Conservation (phyloP, 2,113 vertebrate species). For the Canis aureus region DNA sequence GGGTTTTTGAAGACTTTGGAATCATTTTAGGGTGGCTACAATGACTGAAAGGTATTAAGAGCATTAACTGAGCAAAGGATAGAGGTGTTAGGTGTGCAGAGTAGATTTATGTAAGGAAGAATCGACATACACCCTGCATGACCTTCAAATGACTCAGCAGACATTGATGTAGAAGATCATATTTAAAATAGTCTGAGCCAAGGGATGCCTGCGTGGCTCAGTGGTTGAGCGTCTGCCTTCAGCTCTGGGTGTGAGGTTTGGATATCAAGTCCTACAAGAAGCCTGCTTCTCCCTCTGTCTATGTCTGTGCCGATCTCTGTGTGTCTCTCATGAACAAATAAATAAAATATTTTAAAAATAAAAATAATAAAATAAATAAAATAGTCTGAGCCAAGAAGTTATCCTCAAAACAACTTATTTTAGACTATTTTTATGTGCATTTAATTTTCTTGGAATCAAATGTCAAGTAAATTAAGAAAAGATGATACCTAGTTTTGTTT, state of each 20-base stretch:
- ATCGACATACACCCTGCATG: neutral
- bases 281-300: too few species aligned
- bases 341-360: too few species aligned
- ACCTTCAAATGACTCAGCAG: neutral
- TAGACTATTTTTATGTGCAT: neutral
- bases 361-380: neutral
- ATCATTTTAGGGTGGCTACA: neutral
- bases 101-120: neutral
- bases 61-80: neutral
- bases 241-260: too few species aligned
- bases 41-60: neutral
- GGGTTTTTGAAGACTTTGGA: neutral
- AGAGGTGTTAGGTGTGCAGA: neutral
- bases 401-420: neutral
- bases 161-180: neutral
- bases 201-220: too few species aligned
- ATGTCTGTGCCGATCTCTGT: too few species aligned
- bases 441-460: neutral
- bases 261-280: too few species aligned
- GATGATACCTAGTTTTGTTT: neutral
- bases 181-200: neutral
- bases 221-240: too few species aligned
- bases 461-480: neutral
- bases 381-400: neutral
- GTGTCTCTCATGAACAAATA: too few species aligned